Evolutionary conservation across 2,113 vertebrate genomes (phyloP).

Genomic region (Ctenomys sociabilis): DNA sequence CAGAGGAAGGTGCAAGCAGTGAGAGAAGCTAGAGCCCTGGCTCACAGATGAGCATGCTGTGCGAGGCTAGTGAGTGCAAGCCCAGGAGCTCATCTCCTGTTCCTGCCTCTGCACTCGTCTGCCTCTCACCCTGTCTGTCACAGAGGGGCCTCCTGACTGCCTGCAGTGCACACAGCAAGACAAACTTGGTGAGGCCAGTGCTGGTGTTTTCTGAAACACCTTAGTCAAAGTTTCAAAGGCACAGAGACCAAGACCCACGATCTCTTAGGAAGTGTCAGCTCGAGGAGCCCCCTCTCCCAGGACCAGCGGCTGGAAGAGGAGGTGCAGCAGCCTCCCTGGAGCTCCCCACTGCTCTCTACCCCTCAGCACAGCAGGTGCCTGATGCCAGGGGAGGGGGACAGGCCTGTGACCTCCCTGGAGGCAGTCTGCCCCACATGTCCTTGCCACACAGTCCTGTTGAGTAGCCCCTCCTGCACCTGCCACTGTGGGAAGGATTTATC

Average conservation of each 20-base stretch:
- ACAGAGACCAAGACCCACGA: background rate
- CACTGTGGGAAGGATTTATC: background rate
- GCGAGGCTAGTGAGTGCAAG: background rate
- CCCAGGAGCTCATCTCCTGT: background rate
- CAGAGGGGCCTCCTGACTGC: background rate
- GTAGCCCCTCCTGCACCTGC: background rate
- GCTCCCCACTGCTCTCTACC: background rate
- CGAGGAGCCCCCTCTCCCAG: background rate
- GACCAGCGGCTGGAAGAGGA: background rate
- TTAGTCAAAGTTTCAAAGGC: background rate
- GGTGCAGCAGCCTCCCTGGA: too few species aligned
- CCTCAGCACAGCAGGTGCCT: accelerated
- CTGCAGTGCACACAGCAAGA: background rate
- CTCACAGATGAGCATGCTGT: background rate
- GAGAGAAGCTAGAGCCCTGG: background rate
- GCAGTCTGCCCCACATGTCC: accelerated
- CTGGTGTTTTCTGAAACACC: too few species aligned
- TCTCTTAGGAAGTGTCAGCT: background rate
- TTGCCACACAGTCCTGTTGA: background rate
- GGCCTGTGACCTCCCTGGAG: background rate
- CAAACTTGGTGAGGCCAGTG: background rate
- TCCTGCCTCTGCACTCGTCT: background rate
- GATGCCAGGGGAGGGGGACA: background rate
- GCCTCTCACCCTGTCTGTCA: background rate
- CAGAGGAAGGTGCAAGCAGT: background rate